Evolutionary conservation across 2,797 vertebrate genomes (phyloP), one percentile per base, ranked within the genome.

Genomic region (Thaleichthys pacificus): DNA sequence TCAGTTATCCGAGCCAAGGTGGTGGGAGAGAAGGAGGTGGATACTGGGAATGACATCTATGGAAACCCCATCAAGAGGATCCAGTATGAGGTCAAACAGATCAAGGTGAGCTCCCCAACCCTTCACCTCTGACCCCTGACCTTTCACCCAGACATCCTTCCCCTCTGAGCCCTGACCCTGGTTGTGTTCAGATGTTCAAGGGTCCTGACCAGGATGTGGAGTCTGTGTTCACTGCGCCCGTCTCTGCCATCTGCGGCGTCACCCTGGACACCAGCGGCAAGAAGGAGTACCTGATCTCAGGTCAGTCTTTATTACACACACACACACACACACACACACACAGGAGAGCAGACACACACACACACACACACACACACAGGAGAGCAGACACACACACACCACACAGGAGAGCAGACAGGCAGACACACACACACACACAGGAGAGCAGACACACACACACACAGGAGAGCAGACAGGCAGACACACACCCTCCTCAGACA

Each of bases 31-130:
- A 94, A 93, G 83, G 96, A 97, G 82, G 95, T 98, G 85, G 92
- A 93, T 82, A 94, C 96, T 0, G 97, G 97, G 80, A 97, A 97
- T 0, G 97, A 99, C 70, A 93, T 97, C 89, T 99, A 99, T 0
- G 97, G 97, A 68, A 98, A 99, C 83, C 97, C 97, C n/a, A 99
- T 98, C 93, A 98, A 98, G 88, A 95, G 94, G 79, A 96, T 98
- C 84, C 95, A 97, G 84, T 98, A 99, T 68, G 97, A 98, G 73
- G 90, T 98, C 92, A 99, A 99, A 88, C 97, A 98, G 90, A 97
- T 97, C 82, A 99, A 99, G 96, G 97, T 98, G 81, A 83, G 76
- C 17, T 1, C 21, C 21, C 4, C 28, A 32, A 58, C n/a, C 30
- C 11, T 3, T 35, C 1, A 71, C 9, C 5, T 38, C 38, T 66